A percentile compares a stretch with the other conserved stretches of the same genome.
These are phyloP conservation scores for Hirudinaria manillensis DNA, from an alignment of 2,888 invertebrate species.

Conservation along the genomic window DNA sequence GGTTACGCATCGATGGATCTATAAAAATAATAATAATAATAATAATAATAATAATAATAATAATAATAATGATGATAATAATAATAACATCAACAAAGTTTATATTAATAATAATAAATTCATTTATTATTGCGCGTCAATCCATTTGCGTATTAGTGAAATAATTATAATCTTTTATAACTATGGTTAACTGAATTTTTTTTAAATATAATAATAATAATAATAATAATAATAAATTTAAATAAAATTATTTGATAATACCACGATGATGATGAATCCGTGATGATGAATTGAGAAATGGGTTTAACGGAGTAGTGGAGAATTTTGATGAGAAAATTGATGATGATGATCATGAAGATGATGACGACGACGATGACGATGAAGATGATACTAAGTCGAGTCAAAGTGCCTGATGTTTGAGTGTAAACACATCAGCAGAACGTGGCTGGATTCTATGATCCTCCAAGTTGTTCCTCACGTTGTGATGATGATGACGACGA, in stretches of 20 bases:
- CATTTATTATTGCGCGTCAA: no score
- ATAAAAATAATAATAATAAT: no score
- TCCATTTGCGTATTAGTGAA: no score
- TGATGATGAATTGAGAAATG: conserved; percentile 1
- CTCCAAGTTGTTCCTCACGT: no score
- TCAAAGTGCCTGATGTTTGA: conserved; percentile 9
- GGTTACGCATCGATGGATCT: no score
- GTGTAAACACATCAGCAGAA: not conserved
- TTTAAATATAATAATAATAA: not conserved
- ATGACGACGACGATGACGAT: conserved; percentile 3
- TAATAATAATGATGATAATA: no score
- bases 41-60: no score
- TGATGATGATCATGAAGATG: conserved; percentile 1
- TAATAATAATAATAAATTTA: not conserved
- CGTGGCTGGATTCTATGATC: conserved; percentile 3
- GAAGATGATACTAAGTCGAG: not conserved
- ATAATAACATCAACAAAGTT: no score
- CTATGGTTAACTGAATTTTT: no score
- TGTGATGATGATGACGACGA: conserved; percentile 2
- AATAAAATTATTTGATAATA: not conserved
- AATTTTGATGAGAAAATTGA: conserved; percentile 5
- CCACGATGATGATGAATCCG: not conserved
- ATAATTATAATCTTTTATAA: no score
- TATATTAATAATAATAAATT: no score
- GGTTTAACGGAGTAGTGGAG: not conserved